A percentile compares a stretch with the other conserved stretches of the same genome.
Evolutionary conservation across 2,113 vertebrate species (phyloP).

Genomic region (Centrocercus urophasianus): DNA sequence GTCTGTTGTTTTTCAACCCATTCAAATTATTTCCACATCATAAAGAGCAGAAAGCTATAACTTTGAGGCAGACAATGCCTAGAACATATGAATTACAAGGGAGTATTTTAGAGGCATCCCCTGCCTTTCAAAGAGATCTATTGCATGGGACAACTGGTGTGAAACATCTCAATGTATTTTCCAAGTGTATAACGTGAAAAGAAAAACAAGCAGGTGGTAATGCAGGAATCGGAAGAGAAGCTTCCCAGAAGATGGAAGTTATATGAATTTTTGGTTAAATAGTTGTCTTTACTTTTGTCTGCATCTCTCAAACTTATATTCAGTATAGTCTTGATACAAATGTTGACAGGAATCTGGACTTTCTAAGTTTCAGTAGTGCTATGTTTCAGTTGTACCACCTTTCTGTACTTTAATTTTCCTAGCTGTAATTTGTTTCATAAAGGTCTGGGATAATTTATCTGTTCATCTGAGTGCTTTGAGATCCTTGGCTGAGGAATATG

Average conservation of each 20-base stretch:
- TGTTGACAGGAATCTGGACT: not conserved
- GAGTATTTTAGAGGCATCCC: not conserved
- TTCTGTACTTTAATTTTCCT: not conserved
- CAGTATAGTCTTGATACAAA: not conserved
- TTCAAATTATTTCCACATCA: not conserved
- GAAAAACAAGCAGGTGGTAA: rapidly evolving
- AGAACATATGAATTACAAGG: not conserved
- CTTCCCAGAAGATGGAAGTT: not conserved
- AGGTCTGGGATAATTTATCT: not conserved
- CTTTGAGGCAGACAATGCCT: not conserved
- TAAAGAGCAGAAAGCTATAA: not conserved
- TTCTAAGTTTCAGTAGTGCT: not conserved
- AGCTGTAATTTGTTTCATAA: not conserved
- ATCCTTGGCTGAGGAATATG: not conserved
- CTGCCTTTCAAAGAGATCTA: not conserved
- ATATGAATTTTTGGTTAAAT: not conserved
- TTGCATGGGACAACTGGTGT: not conserved
- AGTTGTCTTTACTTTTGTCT: not conserved
- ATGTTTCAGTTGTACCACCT: not conserved
- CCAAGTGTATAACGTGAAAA: not conserved
- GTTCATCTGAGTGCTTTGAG: not conserved
- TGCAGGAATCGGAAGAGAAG: not conserved
- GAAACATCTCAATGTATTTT: not conserved
- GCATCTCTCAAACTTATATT: not conserved
- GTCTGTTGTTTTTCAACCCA: not conserved